Percentiles rank a stretch among this genome's conserved stretches.
phyloP scores from a whole-genome alignment of 2,888 invertebrate genomes.

The Lasius platythorax region DNA sequence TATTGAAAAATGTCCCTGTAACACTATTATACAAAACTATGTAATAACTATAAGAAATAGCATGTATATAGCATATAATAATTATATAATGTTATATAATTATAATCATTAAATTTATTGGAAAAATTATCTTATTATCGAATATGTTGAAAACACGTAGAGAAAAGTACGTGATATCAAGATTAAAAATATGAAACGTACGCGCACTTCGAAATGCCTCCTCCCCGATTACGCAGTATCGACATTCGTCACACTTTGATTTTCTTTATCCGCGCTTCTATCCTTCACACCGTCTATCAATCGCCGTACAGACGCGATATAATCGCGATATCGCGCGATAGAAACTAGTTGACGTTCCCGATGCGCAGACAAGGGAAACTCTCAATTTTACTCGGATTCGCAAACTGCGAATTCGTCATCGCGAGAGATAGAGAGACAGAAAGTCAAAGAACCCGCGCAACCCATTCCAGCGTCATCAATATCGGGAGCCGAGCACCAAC shows the following conservation, averaged over 20 bases:
- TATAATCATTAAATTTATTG: neutral
- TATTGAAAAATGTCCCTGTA: neutral
- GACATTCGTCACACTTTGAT: conserved; percentile 50
- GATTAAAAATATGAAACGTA: conserved; percentile 33
- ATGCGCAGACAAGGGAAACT: neutral
- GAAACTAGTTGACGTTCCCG: neutral
- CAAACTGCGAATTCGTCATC: conserved; percentile 2
- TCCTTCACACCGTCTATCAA: neutral
- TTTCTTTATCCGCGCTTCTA: conserved; percentile 31
- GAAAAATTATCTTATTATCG: conserved; percentile 4
- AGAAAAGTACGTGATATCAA: neutral
- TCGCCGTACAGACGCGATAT: neutral
- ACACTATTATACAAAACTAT: too few species aligned
- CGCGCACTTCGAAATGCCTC: neutral
- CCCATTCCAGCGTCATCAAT: neutral
- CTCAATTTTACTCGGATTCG: neutral
- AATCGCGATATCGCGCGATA: neutral
- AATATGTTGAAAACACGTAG: neutral
- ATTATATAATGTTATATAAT: neutral
- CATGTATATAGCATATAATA: neutral
- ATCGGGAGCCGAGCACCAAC: neutral
- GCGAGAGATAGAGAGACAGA: neutral
- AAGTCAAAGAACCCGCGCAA: conserved; percentile 4
- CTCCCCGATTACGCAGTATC: conserved; percentile 32
- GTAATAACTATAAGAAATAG: neutral